A percentile compares a stretch with the other conserved stretches of the same genome.
phyloP scores from a whole-genome alignment of 2,888 invertebrate genomes.

The Dermolepida albohirtum region DNA sequence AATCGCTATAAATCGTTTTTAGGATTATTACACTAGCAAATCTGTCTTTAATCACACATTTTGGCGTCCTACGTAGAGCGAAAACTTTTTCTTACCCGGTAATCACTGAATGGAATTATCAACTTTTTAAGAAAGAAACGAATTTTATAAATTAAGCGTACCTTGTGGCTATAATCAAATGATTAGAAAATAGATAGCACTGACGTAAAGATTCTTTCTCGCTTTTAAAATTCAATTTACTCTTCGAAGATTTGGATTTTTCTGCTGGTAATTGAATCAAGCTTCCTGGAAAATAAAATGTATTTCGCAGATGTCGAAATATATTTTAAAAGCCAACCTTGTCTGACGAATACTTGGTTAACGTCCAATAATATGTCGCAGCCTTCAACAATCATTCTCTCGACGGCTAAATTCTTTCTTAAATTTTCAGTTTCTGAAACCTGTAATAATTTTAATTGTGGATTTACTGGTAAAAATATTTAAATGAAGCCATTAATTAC shows the following conservation, averaged over 20 bases:
- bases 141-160: slow-evolving; percentile 55
- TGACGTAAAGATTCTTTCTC: slow-evolving; percentile 82
- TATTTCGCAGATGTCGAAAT: slow-evolving; percentile 2
- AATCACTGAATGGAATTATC: too few relatives aligned
- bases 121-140: too few relatives aligned
- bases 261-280: slow-evolving; percentile 79
- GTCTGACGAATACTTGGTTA: slow-evolving; percentile 92
- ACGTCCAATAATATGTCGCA: slow-evolving; percentile 93
- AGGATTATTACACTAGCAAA: too few relatives aligned
- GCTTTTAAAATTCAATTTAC: slow-evolving; percentile 72
- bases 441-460: slow-evolving; percentile 60
- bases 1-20: too few relatives aligned
- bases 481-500: slow-evolving; percentile 62
- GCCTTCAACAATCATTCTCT: slow-evolving; percentile 93
- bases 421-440: slow-evolving; percentile 94
- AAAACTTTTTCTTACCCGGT: too few relatives aligned
- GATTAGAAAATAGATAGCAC: slow-evolving; percentile 92
- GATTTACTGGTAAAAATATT: not conserved
- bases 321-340: slow-evolving; percentile 70
- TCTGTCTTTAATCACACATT: too few relatives aligned
- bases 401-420: slow-evolving; percentile 90
- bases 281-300: slow-evolving; percentile 69
- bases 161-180: slow-evolving; percentile 85
- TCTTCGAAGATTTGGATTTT: slow-evolving; percentile 70
- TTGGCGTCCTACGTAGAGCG: too few relatives aligned